phyloP scores from a whole-genome alignment of 2,888 invertebrate genomes.

The Aquatica leii region DNA sequence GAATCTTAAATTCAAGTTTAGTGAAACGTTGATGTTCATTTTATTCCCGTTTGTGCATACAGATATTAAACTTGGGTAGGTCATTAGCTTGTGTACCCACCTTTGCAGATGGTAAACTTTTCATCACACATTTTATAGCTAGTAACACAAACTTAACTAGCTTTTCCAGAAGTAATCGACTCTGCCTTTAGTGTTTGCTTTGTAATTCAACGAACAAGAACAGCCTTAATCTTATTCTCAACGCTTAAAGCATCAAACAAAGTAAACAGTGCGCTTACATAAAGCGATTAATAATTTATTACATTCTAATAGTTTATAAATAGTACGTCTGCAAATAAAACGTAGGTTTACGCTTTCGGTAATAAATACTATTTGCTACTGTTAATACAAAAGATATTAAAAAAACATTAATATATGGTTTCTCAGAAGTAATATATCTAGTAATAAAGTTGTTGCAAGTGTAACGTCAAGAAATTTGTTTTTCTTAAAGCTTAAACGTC shows the following conservation, averaged over 20 bases:
- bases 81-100: slow-evolving; percentile 35
- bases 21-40: slow-evolving; percentile 34
- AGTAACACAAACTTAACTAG: slow-evolving; percentile 41
- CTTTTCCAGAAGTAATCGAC: slow-evolving; percentile 25
- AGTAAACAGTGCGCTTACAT: not conserved
- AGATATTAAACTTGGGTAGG: slow-evolving; percentile 35
- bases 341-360: too few relatives aligned
- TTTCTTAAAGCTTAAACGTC: too few relatives aligned
- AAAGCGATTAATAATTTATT: too few relatives aligned
- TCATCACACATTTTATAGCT: slow-evolving; percentile 43
- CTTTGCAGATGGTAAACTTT: slow-evolving; percentile 33
- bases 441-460: too few relatives aligned
- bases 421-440: too few relatives aligned
- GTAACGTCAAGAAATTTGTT: too few relatives aligned
- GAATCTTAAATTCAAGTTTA: slow-evolving; percentile 30
- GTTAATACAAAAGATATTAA: too few relatives aligned
- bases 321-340: too few relatives aligned
- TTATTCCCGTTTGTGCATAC: slow-evolving; percentile 30
- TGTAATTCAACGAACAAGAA: slow-evolving; percentile 5
- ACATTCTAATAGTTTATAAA: too few relatives aligned
- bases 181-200: slow-evolving; percentile 10
- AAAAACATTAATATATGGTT: too few relatives aligned
- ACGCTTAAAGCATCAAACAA: not conserved
- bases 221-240: slow-evolving; percentile 5
- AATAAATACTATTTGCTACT: too few relatives aligned